Percentiles rank a stretch among this genome's conserved stretches.
These are phyloP conservation scores for Leptocoma aspasia DNA, from an alignment of 2,113 vertebrate genomes.

Conservation along the genomic window DNA sequence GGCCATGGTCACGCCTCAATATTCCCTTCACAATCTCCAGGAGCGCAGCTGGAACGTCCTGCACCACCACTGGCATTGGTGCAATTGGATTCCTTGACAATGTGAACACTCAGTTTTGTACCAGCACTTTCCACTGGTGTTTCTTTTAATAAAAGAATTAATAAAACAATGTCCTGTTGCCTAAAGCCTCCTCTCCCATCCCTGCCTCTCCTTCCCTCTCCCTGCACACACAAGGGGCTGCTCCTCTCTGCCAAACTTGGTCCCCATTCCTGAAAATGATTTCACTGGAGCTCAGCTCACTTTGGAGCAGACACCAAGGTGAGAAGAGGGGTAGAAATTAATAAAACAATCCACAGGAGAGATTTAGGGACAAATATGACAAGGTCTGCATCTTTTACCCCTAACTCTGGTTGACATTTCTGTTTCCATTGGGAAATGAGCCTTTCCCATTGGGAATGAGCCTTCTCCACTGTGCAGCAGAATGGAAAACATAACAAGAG, in stretches of 20 bases:
- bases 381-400: background rate
- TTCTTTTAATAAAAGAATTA: background rate
- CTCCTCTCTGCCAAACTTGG: background rate
- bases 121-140: background rate
- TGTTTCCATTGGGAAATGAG: background rate
- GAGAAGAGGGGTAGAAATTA: background rate
- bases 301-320: background rate
- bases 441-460: background rate
- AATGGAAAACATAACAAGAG: background rate
- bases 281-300: background rate
- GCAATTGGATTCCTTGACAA: background rate
- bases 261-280: background rate
- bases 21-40: background rate
- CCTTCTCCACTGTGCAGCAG: background rate
- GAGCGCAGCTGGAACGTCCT: background rate
- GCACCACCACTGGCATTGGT: background rate
- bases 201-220: background rate
- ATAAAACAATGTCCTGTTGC: background rate
- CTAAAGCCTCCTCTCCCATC: background rate
- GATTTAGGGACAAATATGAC: background rate
- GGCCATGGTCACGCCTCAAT: background rate
- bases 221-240: background rate
- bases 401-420: background rate
- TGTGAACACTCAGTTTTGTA: fast-evolving
- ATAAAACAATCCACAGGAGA: background rate